These are phyloP conservation scores for Carterocephalus palaemon DNA, from an alignment of 2,888 invertebrate genomes.

Conservation along the genomic window DNA sequence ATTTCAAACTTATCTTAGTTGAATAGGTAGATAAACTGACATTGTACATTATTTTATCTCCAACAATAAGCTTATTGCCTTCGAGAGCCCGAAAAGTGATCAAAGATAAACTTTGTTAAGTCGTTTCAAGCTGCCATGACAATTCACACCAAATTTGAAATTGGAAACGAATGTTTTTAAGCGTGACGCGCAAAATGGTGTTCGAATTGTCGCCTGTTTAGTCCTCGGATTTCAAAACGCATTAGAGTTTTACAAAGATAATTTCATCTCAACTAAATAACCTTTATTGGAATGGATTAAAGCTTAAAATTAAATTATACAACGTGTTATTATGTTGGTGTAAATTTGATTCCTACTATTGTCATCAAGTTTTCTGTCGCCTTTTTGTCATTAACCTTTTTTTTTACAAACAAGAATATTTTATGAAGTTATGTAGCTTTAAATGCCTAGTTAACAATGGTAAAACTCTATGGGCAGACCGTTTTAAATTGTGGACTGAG, in stretches of 20 bases:
- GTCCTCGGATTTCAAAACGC: conserved; percentile 53
- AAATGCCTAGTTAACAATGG: no score
- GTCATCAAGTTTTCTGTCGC: neutral
- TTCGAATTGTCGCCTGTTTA: conserved; percentile 61
- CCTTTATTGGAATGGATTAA: conserved; percentile 22
- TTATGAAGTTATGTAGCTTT: no score
- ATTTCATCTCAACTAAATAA: neutral
- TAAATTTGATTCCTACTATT: conserved; percentile 6
- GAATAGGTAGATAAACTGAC: no score
- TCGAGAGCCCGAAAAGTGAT: no score
- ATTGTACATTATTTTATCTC: no score
- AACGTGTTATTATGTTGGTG: neutral
- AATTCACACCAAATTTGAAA: conserved; percentile 53
- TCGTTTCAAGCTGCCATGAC: conserved; percentile 46
- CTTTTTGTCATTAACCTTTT: no score
- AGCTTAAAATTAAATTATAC: conserved; percentile 28
- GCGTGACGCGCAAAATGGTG: conserved; percentile 53
- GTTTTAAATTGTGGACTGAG: no score
- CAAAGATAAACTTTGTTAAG: no score
- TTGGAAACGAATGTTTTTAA: conserved; percentile 72
- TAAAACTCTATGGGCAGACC: no score
- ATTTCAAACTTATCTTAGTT: no score
- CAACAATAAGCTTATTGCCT: no score
- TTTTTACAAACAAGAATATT: no score
- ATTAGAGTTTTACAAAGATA: conserved; percentile 31